phyloP scores from a whole-genome alignment of 2,113 vertebrate genomes.

The Arothron firmamentum region DNA sequence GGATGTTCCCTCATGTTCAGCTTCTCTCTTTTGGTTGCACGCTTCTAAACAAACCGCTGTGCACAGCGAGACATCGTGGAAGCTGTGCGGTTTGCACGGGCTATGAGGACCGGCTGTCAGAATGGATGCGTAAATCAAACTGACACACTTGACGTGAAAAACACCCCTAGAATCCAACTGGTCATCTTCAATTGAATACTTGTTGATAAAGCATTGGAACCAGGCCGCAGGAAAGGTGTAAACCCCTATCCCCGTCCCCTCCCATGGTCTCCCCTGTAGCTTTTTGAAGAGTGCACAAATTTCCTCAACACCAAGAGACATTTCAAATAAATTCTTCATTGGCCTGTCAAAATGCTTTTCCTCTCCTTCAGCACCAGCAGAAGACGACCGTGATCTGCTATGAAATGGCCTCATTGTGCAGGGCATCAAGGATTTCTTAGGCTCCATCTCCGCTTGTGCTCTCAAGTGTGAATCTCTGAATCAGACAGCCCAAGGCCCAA shows the following conservation, averaged over 20 bases:
- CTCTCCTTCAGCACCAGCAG: constrained; percentile 68
- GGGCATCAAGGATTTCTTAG: constrained; percentile 59
- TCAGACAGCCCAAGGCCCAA: constrained; percentile 66
- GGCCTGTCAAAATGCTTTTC: constrained; percentile 72
- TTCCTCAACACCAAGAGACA: constrained; percentile 68
- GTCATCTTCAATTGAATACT: constrained; percentile 28
- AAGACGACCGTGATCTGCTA: constrained; percentile 57
- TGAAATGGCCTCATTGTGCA: constrained; percentile 70
- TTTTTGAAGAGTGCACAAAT: constrained; percentile 63
- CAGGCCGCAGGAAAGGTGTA: constrained; percentile 12
- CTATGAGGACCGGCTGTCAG: constrained; percentile 43
- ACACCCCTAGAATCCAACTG: constrained; percentile 19
- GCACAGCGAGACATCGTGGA: constrained; percentile 47
- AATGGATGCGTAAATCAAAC: constrained; percentile 45
- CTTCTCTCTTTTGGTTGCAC: constrained; percentile 33
- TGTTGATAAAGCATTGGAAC: constrained; percentile 32
- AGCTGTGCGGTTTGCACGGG: constrained; percentile 37
- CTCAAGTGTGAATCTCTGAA: constrained; percentile 72
- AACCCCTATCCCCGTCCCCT: constrained; percentile 30
- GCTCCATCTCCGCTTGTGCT: constrained; percentile 65
- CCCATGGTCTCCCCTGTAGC: constrained; percentile 34
- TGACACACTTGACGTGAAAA: constrained; percentile 32
- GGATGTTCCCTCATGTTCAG: constrained; percentile 52
- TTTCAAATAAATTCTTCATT: constrained; percentile 76
- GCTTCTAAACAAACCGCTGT: constrained; percentile 54